Base-by-base conservation (phyloP, 2,888 invertebrate genomes). In the Chymomyza amoena region DNA sequence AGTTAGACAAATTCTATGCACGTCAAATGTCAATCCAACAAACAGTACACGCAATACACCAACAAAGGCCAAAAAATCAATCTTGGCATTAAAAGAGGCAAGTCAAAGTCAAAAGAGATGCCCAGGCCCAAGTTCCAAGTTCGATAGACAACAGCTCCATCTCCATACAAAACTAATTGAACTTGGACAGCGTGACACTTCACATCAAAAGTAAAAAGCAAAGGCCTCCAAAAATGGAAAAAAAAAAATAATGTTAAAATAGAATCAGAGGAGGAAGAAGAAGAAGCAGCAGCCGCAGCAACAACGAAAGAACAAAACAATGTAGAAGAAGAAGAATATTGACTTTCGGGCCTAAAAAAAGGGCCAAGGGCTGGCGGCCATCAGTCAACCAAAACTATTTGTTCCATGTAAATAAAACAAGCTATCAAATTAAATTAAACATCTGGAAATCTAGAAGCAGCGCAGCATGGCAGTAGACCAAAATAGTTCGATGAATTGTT, bases 151-250 rank as follows among this genome's bases (percentile, higher is more conserved):
- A 61, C 61, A 80, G 71, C 75, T 73, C 64, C 85, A 87, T 74
- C 75, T 73, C 64, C 85, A 87, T 74, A 84, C 75, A 84, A 84
- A 84, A 84, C 85, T 88, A 88, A 85, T 85, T 85, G 84, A 88
- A 88, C 89, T 84, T 79, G 87, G 84, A 88, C 88, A 87, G 84
- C 88, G 87, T 83, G 88, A 84, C 87, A 88, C 87, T 85, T 88
- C 86, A 45, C 39, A 87, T 78, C 80, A 76, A 75, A 75, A 16
- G 18, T 15, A 7, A 25, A 13, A 25, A 32, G 32, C 32, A 32
- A 51, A 64, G 36, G 6, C 9, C 15, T 5, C 16, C 25, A 76
- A 66, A 57, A n/a, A n/a, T n/a, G n/a, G n/a, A n/a, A n/a, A 18
- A 39, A 45, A 39, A 20, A 50, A 52, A 54, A 32, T 52, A 61